Conservation (phyloP, 2,888 invertebrate genomes). For the Pseudococcus viburni region DNA sequence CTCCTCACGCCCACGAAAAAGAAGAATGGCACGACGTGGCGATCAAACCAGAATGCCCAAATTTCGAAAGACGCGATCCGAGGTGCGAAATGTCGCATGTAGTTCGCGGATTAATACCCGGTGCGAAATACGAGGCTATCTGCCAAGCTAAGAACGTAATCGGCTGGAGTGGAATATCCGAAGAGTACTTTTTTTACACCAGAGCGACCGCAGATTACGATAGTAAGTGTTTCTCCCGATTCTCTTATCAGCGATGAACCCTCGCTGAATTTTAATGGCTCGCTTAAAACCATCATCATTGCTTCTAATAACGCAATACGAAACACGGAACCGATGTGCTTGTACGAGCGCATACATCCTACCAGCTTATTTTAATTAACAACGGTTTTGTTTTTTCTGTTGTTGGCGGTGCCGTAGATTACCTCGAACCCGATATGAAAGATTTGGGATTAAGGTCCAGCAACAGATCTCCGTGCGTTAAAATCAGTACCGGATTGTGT, state of each 20-base stretch:
- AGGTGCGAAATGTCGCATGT: constrained; percentile 75
- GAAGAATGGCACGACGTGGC: constrained; percentile 66
- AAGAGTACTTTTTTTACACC: constrained; percentile 59
- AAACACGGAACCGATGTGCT: neutral
- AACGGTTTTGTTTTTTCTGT: neutral
- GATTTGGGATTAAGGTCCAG: constrained; percentile 60
- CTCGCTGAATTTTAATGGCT: neutral
- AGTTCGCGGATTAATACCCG: constrained; percentile 77
- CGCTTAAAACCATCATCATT: neutral
- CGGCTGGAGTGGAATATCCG: constrained; percentile 82
- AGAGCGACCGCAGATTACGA: constrained; percentile 53
- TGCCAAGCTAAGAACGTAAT: constrained; percentile 83
- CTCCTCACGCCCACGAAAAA: constrained; percentile 38
- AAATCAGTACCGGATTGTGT: constrained; percentile 25
- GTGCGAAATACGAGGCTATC: constrained; percentile 81
- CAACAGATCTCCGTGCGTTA: neutral
- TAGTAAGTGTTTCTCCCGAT: constrained; percentile 10
- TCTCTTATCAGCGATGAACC: constrained; percentile 30
- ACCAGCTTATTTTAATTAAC: constrained; percentile 2
- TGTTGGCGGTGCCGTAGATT: neutral
- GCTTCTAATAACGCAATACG: no score
- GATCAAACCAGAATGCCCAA: constrained; percentile 67
- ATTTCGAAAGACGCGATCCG: neutral
- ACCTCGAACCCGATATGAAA: constrained; percentile 64
- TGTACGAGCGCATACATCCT: neutral